Evolutionary conservation across 2,113 vertebrate species (phyloP).

Genomic region (Tonatia bakeri): DNA sequence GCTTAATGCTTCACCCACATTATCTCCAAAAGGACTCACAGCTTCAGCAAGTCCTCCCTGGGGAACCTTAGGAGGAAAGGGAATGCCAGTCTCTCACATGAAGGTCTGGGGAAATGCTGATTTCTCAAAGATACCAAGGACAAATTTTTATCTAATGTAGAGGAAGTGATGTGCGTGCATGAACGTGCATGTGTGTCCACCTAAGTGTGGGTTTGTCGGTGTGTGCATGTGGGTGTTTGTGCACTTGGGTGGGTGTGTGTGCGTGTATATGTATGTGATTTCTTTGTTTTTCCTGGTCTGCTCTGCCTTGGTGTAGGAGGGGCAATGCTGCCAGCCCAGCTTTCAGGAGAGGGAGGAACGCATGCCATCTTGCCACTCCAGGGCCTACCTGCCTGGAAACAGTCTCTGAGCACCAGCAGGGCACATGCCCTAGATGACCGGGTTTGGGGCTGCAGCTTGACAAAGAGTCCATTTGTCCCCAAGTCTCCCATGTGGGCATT

Average conservation of each 20-base stretch:
- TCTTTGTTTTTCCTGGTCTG: neutral
- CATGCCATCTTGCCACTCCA: fast-evolving
- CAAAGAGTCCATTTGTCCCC: neutral
- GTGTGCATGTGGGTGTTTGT: fast-evolving
- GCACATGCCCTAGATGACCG: fast-evolving
- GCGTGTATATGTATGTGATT: fast-evolving
- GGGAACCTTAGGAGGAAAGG: fast-evolving
- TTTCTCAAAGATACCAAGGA: neutral
- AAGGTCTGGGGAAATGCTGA: neutral
- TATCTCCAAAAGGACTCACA: fast-evolving
- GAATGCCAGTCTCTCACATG: fast-evolving
- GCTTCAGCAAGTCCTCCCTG: fast-evolving
- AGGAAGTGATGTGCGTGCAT: neutral
- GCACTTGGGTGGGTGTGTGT: too few relatives aligned
- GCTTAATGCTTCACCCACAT: neutral
- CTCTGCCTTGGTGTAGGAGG: too few relatives aligned
- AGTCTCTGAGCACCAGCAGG: neutral
- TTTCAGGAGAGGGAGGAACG: too few relatives aligned
- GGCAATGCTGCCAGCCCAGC: fast-evolving
- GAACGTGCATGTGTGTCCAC: neutral
- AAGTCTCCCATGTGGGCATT: neutral
- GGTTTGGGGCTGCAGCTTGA: neutral
- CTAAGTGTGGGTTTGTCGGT: too few relatives aligned
- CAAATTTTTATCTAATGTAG: neutral
- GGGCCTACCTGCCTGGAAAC: fast-evolving